A percentile compares a stretch with the other conserved stretches of the same genome.
phyloP scores from a whole-genome alignment of 2,113 vertebrate genomes.

The Gobio gobio region DNA sequence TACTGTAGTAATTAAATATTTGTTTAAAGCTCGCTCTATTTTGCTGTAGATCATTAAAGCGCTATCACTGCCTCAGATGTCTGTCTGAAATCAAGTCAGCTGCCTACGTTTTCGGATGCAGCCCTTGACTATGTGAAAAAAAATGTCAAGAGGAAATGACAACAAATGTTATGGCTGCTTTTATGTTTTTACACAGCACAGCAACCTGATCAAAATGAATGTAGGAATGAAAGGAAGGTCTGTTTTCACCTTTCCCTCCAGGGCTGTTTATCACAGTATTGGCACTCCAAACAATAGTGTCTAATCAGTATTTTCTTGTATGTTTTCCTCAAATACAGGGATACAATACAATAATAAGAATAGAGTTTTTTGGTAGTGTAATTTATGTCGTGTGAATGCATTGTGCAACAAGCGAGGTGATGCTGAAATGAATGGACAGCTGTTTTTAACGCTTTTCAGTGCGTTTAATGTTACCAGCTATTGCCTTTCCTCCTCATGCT shows the following conservation, averaged over 20 bases:
- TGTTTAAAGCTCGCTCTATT: no score
- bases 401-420: neutral
- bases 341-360: neutral
- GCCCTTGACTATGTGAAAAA: neutral
- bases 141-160: neutral
- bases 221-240: neutral
- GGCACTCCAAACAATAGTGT: neutral
- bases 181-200: neutral
- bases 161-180: neutral
- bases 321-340: neutral
- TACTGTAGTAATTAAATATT: no score
- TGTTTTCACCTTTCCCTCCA: neutral
- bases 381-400: neutral
- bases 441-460: neutral
- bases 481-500: neutral
- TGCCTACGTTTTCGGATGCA: no score
- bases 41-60: no score
- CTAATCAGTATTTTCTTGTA: neutral
- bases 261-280: neutral
- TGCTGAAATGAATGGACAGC: slow-evolving; percentile 5
- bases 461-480: slow-evolving; percentile 1
- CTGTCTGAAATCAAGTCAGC: no score
- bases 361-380: no score
- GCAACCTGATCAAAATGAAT: neutral
- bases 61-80: no score